A percentile compares a stretch with the other conserved stretches of the same genome.
These are phyloP conservation scores for Caenorhabditis sp. DNA, from an alignment of 2,888 invertebrate species.

Conservation along the genomic window DNA sequence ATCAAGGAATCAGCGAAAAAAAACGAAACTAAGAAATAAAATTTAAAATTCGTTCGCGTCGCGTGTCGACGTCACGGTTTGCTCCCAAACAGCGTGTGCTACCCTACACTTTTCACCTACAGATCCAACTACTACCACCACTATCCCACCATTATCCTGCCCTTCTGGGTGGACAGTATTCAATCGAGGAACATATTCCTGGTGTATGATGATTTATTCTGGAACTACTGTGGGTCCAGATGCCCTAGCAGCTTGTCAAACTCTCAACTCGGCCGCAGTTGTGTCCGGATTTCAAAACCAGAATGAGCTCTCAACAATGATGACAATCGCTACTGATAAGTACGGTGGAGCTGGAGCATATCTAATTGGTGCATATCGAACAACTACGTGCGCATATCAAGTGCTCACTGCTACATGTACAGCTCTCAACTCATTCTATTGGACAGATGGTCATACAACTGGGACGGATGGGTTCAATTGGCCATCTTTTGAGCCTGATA, in stretches of 20 bases:
- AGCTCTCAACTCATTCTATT: neutral
- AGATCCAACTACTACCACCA: neutral
- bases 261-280: neutral
- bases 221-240: neutral
- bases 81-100: no score
- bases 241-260: neutral
- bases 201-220: neutral
- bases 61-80: no score
- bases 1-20: no score
- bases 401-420: neutral
- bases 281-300: neutral
- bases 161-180: neutral
- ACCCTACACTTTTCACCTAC: no score
- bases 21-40: no score
- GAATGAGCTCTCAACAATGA: neutral
- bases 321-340: neutral
- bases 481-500: constrained; percentile 10
- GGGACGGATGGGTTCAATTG: constrained; percentile 13
- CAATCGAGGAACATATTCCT: neutral
- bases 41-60: no score
- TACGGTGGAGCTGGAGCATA: neutral
- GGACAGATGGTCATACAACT: constrained; percentile 17
- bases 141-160: neutral
- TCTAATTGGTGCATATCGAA: neutral
- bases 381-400: neutral